Conservation (phyloP, 2,888 invertebrate species). For the Psylliodes chrysocephalus region DNA sequence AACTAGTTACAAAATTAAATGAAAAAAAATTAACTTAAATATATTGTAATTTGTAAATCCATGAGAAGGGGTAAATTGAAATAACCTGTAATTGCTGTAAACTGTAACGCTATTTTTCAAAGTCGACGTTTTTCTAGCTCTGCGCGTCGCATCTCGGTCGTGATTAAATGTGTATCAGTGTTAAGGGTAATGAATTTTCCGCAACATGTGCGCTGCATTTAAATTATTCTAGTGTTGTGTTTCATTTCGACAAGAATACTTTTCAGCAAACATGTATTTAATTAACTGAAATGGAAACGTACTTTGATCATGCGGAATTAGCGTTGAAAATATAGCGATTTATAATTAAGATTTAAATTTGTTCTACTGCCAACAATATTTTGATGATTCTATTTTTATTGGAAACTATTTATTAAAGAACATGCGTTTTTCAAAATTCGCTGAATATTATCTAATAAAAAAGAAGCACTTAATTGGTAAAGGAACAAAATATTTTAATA, state of each 20-base stretch:
- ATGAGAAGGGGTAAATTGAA: neutral
- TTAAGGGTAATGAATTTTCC: conserved; percentile 25
- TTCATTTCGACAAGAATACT: conserved; percentile 15
- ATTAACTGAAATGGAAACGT: conserved; percentile 20
- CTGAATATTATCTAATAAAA: no score
- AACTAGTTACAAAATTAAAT: no score
- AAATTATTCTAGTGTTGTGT: conserved; percentile 16
- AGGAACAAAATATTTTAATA: no score
- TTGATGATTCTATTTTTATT: no score
- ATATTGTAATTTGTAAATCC: neutral
- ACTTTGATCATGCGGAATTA: conserved; percentile 1
- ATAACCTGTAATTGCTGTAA: conserved; percentile 1
- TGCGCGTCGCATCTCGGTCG: neutral
- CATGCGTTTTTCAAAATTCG: no score
- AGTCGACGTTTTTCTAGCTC: neutral
- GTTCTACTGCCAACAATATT: neutral
- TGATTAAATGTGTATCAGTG: conserved; percentile 23
- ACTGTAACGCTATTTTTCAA: conserved; percentile 1
- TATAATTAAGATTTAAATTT: neutral
- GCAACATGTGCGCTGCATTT: conserved; percentile 16
- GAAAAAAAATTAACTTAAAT: no score
- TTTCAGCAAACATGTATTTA: conserved; percentile 20
- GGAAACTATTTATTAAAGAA: no score
- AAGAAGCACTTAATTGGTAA: no score
- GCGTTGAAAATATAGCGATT: neutral